These are phyloP conservation scores for Palythoa heliodiscus DNA, from an alignment of 92 coral and sea anemone species.

Conservation along the genomic window DNA sequence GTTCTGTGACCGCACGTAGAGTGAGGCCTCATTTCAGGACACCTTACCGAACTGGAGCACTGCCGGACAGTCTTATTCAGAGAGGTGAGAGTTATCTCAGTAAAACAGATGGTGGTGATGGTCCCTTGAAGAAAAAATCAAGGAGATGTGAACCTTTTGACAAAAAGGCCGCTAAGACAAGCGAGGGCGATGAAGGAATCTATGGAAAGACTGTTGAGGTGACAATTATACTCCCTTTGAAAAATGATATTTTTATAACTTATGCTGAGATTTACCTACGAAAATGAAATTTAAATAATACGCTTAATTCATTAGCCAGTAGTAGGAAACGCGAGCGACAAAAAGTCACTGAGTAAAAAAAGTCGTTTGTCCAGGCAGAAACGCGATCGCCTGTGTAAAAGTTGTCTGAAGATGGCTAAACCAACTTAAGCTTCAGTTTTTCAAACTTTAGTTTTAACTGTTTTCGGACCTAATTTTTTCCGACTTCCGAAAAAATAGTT, in stretches of 20 bases:
- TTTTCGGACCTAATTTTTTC: too few species aligned
- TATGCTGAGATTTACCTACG: neutral
- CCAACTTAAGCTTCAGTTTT: too few species aligned
- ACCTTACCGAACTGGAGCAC: constrained; percentile 30
- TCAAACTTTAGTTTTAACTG: too few species aligned
- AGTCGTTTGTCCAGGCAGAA: too few species aligned
- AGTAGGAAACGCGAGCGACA: neutral
- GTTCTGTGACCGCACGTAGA: neutral
- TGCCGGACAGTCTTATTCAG: neutral
- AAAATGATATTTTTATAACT: neutral
- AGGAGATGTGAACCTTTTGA: neutral
- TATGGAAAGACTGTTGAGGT: neutral
- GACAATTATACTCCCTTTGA: neutral
- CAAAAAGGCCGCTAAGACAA: neutral
- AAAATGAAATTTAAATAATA: neutral
- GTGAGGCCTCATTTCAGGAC: constrained; percentile 45
- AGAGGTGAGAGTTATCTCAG: neutral
- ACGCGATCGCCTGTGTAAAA: too few species aligned
- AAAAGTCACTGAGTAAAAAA: too few species aligned
- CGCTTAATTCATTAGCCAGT: neutral
- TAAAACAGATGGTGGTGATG: neutral
- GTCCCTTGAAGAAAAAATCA: constrained; percentile 24
- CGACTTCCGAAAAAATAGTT: too few species aligned
- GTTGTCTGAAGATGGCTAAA: too few species aligned
- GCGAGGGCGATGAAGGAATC: neutral